Evolutionary conservation across 2,113 vertebrate species (phyloP).

Genomic region (Apus apus): DNA sequence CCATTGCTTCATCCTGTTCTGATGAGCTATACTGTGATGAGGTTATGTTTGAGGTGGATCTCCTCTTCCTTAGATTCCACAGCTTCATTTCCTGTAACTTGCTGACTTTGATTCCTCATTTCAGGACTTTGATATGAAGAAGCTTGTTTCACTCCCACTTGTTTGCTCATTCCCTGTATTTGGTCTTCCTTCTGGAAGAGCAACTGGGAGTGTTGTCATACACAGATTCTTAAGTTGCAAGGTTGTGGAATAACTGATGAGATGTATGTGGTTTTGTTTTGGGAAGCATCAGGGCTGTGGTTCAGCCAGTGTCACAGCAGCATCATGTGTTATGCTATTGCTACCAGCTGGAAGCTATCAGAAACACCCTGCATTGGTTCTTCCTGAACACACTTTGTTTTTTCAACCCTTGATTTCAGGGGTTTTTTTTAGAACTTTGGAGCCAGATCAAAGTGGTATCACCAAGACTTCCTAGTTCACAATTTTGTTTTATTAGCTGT

Average conservation of each 20-base stretch:
- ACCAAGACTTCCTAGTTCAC: background rate
- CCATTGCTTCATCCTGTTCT: background rate
- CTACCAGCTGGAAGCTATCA: conserved; percentile 47
- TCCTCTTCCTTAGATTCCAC: background rate
- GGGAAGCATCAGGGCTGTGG: background rate
- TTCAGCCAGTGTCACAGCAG: conserved; percentile 30
- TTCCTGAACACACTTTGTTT: background rate
- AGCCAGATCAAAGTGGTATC: background rate
- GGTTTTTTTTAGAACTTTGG: background rate
- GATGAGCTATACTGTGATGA: background rate
- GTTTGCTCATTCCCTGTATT: background rate
- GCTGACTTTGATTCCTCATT: background rate
- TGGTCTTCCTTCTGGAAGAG: background rate
- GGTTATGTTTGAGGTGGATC: background rate
- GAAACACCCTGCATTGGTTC: background rate
- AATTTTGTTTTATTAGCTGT: background rate
- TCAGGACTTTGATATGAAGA: background rate
- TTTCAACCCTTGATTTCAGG: background rate
- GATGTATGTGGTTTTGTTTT: conserved; percentile 10
- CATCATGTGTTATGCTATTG: background rate
- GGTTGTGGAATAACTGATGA: conserved; percentile 29
- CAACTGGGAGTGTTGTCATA: conserved; percentile 34
- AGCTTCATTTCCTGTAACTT: conserved; percentile 10
- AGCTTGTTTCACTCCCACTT: background rate
- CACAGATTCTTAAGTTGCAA: background rate